Percentiles rank a stretch among this genome's conserved stretches.
phyloP scores from a whole-genome alignment of 2,797 vertebrate species.

The Anas capensis region DNA sequence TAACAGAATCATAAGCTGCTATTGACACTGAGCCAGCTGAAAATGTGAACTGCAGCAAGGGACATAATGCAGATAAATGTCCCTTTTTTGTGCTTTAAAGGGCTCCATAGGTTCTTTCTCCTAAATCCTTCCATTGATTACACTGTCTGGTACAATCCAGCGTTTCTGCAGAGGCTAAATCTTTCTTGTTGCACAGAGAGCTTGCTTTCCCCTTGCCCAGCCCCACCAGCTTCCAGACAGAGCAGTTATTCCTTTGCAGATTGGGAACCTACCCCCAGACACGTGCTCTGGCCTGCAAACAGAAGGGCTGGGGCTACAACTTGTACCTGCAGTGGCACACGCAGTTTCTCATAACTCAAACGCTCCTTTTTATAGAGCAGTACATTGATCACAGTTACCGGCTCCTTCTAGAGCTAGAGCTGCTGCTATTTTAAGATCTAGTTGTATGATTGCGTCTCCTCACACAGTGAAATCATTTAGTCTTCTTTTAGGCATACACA shows the following conservation, averaged over 20 bases:
- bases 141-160: conserved; percentile 29
- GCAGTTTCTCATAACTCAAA: background rate
- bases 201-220: background rate
- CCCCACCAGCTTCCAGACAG: background rate
- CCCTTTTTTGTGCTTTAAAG: conserved; percentile 14
- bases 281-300: background rate
- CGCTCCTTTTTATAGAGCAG: background rate
- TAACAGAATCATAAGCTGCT: conserved; percentile 51
- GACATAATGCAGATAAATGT: conserved; percentile 44
- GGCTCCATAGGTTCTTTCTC: background rate
- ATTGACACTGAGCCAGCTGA: conserved; percentile 28
- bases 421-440: conserved; percentile 16
- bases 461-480: background rate
- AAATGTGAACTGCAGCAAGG: conserved; percentile 35
- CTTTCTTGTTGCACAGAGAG: background rate
- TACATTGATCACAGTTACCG: background rate
- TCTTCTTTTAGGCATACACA: background rate
- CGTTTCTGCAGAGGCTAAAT: background rate
- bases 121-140: conserved; percentile 66
- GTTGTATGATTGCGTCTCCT: background rate
- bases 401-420: background rate
- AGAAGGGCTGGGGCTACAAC: background rate
- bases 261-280: background rate
- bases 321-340: background rate
- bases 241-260: background rate